Percentiles rank a stretch among this genome's conserved stretches.
Conservation (phyloP, 2,113 vertebrate species). For the Scatophagus argus region DNA sequence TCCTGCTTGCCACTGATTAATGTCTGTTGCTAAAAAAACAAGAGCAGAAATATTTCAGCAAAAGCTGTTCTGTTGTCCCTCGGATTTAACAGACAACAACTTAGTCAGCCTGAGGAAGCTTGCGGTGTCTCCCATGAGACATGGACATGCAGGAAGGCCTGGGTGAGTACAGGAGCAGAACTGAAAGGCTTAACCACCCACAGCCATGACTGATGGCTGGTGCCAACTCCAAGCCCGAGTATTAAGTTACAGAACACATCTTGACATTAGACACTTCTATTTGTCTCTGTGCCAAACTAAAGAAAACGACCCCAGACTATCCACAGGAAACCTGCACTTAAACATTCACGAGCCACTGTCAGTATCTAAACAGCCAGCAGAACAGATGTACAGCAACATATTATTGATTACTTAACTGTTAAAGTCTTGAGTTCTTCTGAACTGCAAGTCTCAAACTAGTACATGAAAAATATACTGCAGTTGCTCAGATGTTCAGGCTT, state of each 20-base stretch:
- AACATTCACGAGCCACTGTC: neutral
- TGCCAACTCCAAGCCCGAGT: constrained; percentile 49
- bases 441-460: neutral
- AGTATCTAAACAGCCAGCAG: neutral
- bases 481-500: constrained; percentile 2
- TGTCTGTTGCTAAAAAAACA: neutral
- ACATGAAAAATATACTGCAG: neutral
- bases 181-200: neutral
- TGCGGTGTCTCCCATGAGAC: neutral
- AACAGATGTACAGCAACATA: neutral
- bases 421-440: neutral
- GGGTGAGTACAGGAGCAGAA: constrained; percentile 1
- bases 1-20: neutral
- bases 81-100: neutral
- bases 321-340: constrained; percentile 2
- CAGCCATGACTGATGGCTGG: neutral
- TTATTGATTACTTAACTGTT: too few relatives aligned
- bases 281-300: constrained; percentile 4
- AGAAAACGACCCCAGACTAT: neutral
- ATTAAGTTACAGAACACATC: constrained; percentile 47
- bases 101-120: neutral
- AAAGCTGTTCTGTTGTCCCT: neutral
- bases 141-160: neutral
- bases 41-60: neutral
- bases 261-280: constrained; percentile 53